These are phyloP conservation scores for Phoenicopterus ruber DNA, from an alignment of 2,113 vertebrate genomes.

Conservation along the genomic window DNA sequence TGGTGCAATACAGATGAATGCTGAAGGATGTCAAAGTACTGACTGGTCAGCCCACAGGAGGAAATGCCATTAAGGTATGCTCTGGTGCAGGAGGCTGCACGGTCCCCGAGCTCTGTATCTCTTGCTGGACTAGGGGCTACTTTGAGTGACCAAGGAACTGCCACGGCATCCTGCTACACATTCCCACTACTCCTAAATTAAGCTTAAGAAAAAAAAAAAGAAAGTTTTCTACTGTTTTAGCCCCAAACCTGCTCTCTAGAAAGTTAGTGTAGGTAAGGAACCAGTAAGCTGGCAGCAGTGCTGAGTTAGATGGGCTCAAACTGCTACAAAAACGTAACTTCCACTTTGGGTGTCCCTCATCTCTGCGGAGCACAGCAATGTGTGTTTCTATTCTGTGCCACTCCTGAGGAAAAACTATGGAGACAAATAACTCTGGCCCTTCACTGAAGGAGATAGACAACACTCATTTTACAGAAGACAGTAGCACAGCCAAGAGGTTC, in stretches of 20 bases:
- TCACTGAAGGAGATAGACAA: background rate
- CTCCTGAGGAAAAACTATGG: background rate
- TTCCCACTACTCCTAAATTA: background rate
- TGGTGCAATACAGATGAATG: background rate
- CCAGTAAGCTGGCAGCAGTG: background rate
- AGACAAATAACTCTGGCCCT: background rate
- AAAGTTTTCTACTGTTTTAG: background rate
- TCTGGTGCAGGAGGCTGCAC: background rate
- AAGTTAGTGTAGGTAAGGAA: background rate
- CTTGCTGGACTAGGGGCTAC: background rate
- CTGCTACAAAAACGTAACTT: background rate
- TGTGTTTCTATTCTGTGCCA: background rate
- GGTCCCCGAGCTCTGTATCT: fast-evolving
- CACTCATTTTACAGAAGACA: background rate
- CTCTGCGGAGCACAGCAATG: background rate
- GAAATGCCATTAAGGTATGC: background rate
- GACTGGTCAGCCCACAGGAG: background rate
- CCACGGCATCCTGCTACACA: background rate
- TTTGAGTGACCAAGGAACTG: background rate
- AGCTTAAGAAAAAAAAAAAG: background rate
- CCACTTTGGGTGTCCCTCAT: background rate
- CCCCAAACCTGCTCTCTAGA: background rate
- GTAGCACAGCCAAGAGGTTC: background rate
- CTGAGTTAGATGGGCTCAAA: background rate
- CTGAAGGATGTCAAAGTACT: background rate